Evolutionary conservation across 2,797 vertebrate species (phyloP).

Genomic region (Streptopelia turtur): DNA sequence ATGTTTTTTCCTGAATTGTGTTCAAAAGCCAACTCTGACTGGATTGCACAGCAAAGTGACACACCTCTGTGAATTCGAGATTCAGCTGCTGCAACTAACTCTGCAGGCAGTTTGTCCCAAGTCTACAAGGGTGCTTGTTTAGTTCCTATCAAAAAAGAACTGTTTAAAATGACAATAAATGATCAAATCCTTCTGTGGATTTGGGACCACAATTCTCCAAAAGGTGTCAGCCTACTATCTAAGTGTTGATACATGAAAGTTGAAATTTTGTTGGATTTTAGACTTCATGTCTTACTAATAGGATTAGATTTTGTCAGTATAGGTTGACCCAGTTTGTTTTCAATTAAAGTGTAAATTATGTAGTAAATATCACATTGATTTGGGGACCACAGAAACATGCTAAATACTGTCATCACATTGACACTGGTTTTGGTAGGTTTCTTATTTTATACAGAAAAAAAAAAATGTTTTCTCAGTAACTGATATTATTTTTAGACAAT

Average conservation of each 20-base stretch:
- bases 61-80: neutral
- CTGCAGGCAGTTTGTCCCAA: neutral
- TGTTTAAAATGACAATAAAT: neutral
- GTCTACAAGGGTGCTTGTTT: neutral
- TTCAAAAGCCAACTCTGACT: neutral
- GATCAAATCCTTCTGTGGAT: neutral
- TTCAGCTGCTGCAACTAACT: neutral
- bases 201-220: neutral
- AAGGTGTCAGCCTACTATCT: neutral
- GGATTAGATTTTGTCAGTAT: neutral
- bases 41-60: neutral
- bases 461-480: neutral
- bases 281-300: neutral
- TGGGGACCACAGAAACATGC: neutral
- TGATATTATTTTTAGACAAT: neutral
- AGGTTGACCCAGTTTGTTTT: neutral
- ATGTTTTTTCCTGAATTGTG: neutral
- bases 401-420: neutral
- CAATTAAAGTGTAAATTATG: neutral
- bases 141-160: neutral
- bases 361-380: neutral
- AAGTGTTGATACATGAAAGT: neutral
- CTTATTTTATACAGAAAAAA: neutral
- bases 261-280: neutral
- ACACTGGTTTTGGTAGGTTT: neutral